phyloP scores from a whole-genome alignment of 2,888 invertebrate genomes.

The Caenorhabditis plicata region DNA sequence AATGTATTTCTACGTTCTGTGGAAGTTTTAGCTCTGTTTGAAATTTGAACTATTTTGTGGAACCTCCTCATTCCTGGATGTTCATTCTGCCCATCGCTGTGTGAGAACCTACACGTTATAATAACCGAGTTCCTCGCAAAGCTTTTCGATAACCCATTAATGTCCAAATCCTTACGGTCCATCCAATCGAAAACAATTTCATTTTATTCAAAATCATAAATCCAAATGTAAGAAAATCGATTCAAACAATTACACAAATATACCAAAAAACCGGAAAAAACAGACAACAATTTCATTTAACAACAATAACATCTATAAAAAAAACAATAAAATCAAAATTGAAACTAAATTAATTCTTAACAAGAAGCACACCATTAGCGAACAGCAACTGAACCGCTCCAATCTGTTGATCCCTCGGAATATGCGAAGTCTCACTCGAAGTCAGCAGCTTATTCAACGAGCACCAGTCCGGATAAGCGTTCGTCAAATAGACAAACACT shows the following conservation, averaged over 20 bases:
- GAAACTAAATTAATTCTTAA: constrained; percentile 14
- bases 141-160: constrained; percentile 18
- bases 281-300: too few relatives aligned
- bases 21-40: too few relatives aligned
- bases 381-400: constrained; percentile 23
- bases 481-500: constrained; percentile 10
- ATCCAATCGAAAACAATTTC: too few relatives aligned
- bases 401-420: constrained; percentile 12
- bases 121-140: constrained; percentile 18
- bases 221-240: too few relatives aligned
- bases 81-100: too few relatives aligned
- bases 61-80: too few relatives aligned
- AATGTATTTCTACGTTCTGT: too few relatives aligned
- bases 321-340: background rate
- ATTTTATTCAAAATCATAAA: too few relatives aligned
- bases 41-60: too few relatives aligned
- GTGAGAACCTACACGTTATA: constrained; percentile 23
- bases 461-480: constrained; percentile 54
- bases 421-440: constrained; percentile 6
- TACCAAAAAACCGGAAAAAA: background rate
- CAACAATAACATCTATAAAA: too few relatives aligned
- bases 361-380: constrained; percentile 25
- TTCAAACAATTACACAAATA: background rate
- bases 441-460: constrained; percentile 28
- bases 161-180: constrained; percentile 24